A percentile compares a stretch with the other conserved stretches of the same genome.
phyloP scores from a whole-genome alignment of 2,797 vertebrate genomes.

The Falco novaeseelandiae region DNA sequence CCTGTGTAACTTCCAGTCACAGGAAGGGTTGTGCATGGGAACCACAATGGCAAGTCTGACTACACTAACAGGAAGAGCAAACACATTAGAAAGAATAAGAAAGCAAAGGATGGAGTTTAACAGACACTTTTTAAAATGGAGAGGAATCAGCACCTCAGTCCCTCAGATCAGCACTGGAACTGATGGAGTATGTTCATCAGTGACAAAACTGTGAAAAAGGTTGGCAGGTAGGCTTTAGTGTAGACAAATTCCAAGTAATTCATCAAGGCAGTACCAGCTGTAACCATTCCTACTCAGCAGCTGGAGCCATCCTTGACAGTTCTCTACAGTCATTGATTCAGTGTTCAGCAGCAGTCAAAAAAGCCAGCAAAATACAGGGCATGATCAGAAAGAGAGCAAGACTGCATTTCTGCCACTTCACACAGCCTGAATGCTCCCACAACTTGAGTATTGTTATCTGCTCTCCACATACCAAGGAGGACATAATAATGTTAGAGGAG shows the following conservation, averaged over 20 bases:
- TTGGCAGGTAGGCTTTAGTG: not conserved
- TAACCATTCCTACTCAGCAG: not conserved
- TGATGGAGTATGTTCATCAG: not conserved
- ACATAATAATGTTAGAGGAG: not conserved
- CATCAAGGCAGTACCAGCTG: not conserved
- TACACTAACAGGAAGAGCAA: not conserved
- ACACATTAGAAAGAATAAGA: not conserved
- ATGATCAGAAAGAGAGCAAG: not conserved
- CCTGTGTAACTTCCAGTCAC: not conserved
- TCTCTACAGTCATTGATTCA: not conserved
- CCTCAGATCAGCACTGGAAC: not conserved
- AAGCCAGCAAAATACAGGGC: not conserved
- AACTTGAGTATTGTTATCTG: not conserved
- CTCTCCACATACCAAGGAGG: not conserved
- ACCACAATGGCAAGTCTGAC: not conserved
- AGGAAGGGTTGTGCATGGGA: not conserved
- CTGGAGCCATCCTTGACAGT: not conserved
- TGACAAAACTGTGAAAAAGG: not conserved
- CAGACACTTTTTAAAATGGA: not conserved
- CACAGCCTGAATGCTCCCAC: accelerated
- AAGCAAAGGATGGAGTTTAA: not conserved
- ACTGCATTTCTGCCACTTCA: not conserved
- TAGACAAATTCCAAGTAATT: not conserved
- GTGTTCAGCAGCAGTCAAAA: not conserved
- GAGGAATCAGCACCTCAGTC: not conserved